Evolutionary conservation across 1,140 invertebrate genomes (phyloP).

Genomic region (Coelopa frigida): DNA sequence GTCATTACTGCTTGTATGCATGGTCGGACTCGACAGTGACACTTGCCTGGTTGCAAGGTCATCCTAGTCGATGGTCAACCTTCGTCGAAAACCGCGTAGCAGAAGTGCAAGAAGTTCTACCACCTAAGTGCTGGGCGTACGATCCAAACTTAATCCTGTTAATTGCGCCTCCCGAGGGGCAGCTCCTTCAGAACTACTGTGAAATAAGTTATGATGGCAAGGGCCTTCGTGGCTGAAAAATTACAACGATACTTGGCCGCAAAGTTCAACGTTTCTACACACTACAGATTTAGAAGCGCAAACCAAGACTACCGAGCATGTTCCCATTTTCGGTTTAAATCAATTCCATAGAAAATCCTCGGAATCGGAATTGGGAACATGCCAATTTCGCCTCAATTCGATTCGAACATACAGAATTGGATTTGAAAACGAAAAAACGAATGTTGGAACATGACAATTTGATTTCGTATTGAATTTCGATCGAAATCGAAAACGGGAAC

Average conservation of each 20-base stretch:
- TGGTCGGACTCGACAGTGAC: constrained; percentile 37
- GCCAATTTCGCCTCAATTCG: no score
- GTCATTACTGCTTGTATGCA: neutral
- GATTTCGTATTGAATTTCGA: no score
- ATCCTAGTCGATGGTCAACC: constrained; percentile 16
- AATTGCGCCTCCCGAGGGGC: neutral
- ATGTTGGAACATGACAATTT: no score
- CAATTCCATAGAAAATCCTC: no score
- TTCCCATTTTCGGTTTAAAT: no score
- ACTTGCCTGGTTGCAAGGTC: constrained; percentile 26
- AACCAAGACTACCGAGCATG: no score
- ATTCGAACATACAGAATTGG: no score
- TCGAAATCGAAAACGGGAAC: no score
- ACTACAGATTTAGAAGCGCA: neutral
- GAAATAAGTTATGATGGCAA: neutral
- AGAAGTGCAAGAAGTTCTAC: constrained; percentile 24
- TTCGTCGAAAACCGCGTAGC: constrained; percentile 31
- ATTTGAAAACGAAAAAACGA: no score
- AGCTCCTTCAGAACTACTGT: neutral
- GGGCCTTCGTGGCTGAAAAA: neutral
- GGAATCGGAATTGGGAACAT: no score
- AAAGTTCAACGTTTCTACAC: constrained; percentile 1
- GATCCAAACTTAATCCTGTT: neutral
- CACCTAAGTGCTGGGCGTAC: neutral
- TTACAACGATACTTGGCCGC: neutral